Base-by-base conservation (phyloP, 2,797 vertebrate genomes). In the Astyanax mexicanus region DNA sequence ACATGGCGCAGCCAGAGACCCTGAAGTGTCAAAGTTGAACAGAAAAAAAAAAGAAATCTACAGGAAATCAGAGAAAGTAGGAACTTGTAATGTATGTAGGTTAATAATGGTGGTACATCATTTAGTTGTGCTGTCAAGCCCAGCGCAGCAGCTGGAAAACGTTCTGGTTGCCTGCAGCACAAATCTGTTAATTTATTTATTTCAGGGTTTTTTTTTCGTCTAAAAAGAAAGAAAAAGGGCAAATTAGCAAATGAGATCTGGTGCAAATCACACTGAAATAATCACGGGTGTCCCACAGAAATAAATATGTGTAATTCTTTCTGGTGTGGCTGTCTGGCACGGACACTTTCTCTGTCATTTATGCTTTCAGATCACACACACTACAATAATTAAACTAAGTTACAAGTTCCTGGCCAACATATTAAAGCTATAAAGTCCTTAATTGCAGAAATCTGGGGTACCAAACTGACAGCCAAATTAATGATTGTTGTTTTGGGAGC, bases 81-180 rank as follows among this genome's bases (percentile, higher is more conserved):
- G 77, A 44, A 27, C 15, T 71, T 19, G 77, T 83, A 86, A 89
- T 88, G 80, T 87, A 88, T 88, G 84, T 90, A 91, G 88, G 89
- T 91, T 90, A 91, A 92, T 91, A 85, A 87, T 85, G 83, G 77
- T 84, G 84, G 88, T 87, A 79, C 86, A 87, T 91, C 85, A 87
- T 87, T 89, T 89, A 89, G 82, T 21, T n/a, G 55, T 32, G 29
- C 29, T 58, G 55, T 58, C 55, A 58, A 37, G 81, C 82, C 89
- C 86, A 83, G 72, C 86, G 85, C 81, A 87, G 80, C 78, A 79
- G 80, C 77, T 81, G 81, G 81, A 87, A 88, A 87, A 88, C 84
- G 82, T 88, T 89, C 83, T 83, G 78, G 77, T 87, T 84, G 84
- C 85, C 83, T 82, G 78, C 84, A 86, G 87, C 86, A 88, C 87